Percentiles rank a stretch among this genome's conserved stretches.
These are phyloP conservation scores for Macaria liturata DNA, from an alignment of 2,888 invertebrate genomes.

Conservation along the genomic window DNA sequence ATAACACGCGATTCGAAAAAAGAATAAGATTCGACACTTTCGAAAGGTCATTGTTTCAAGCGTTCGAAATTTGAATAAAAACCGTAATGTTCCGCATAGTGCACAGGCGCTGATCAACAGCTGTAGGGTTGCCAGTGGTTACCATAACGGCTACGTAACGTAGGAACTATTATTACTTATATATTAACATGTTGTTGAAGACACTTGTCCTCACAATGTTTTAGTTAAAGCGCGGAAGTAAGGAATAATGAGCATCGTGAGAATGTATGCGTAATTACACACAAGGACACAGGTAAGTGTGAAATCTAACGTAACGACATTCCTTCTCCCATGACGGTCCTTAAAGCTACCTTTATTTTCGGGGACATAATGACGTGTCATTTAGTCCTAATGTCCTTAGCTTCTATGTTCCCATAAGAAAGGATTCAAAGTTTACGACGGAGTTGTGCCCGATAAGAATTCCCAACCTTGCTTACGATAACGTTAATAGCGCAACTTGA, in stretches of 20 bases:
- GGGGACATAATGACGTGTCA: conserved; percentile 28
- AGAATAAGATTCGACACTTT: conserved; percentile 18
- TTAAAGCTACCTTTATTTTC: conserved; percentile 36
- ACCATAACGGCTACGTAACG: conserved; percentile 29
- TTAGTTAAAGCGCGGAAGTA: conserved; percentile 51
- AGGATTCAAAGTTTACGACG: not conserved
- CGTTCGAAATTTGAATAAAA: conserved; percentile 72
- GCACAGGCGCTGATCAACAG: conserved; percentile 59
- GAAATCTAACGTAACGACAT: conserved; percentile 44
- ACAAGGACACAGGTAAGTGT: conserved; percentile 44
- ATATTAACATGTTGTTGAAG: conserved; percentile 33
- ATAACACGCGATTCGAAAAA: conserved; percentile 24
- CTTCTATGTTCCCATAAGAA: not conserved
- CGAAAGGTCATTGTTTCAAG: conserved; percentile 43
- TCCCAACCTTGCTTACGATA: conserved; percentile 53
- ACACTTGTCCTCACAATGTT: conserved; percentile 45
- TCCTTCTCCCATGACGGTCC: conserved; percentile 42
- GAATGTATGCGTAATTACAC: conserved; percentile 53
- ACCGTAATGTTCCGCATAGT: conserved; percentile 76
- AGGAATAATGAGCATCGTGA: conserved; percentile 59
- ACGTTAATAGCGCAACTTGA: conserved; percentile 42
- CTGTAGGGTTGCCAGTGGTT: conserved; percentile 51
- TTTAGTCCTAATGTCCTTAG: conserved; percentile 14
- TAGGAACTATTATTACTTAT: conserved; percentile 30
- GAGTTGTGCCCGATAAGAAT: conserved; percentile 23